A percentile compares a stretch with the other conserved stretches of the same genome.
These are phyloP conservation scores for Ceraclea dissimilis DNA, from an alignment of 2,888 invertebrate genomes.

Conservation along the genomic window DNA sequence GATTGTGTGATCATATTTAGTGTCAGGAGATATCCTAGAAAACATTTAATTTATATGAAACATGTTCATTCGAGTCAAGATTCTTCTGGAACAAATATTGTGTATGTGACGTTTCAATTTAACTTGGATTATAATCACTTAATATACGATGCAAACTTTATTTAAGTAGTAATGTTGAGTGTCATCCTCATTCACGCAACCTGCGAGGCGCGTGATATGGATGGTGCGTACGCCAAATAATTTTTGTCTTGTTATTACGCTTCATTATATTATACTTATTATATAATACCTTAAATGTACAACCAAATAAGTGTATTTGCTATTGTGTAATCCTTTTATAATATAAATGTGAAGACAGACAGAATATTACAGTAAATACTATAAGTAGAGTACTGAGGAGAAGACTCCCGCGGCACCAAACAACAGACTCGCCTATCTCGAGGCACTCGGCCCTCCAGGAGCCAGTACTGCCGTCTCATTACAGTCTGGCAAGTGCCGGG, in stretches of 20 bases:
- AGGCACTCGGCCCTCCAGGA: neutral
- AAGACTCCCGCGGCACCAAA: too few species aligned
- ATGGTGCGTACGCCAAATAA: neutral
- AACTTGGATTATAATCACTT: neutral
- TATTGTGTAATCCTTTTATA: too few species aligned
- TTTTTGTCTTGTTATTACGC: neutral
- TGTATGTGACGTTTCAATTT: neutral
- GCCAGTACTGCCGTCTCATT: neutral
- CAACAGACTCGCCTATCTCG: too few species aligned
- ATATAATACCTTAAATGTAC: neutral
- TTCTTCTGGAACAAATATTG: slow-evolving; percentile 11
- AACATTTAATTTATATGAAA: neutral
- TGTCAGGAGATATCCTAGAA: too few species aligned
- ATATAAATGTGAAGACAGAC: too few species aligned
- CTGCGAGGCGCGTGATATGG: too few species aligned
- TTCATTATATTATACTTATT: slow-evolving; percentile 1
- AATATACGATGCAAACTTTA: neutral
- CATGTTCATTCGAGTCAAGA: neutral
- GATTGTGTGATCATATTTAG: neutral
- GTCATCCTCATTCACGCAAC: neutral
- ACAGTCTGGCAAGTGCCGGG: neutral
- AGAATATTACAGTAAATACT: too few species aligned
- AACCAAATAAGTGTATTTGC: too few species aligned
- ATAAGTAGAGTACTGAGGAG: too few species aligned
- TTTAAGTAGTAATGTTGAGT: neutral